These are phyloP conservation scores for Trypoxylus dichotomus DNA, from an alignment of 1,140 invertebrate species.

Conservation along the genomic window DNA sequence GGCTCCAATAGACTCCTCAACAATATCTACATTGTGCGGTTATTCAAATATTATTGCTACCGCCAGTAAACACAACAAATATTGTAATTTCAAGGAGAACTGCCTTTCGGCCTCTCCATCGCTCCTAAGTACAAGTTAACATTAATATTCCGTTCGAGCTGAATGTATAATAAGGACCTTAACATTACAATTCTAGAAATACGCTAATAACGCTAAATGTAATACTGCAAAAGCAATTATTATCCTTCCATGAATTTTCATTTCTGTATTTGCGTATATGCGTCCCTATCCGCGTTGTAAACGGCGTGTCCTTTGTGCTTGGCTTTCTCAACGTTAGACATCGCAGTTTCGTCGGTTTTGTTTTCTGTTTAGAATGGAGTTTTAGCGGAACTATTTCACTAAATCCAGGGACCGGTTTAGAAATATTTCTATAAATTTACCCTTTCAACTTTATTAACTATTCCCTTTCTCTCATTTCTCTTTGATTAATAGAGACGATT, in stretches of 20 bases:
- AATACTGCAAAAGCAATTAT: slow-evolving; percentile 3
- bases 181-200: neutral
- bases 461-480: too few species aligned
- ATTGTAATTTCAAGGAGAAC: slow-evolving; percentile 2
- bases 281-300: neutral
- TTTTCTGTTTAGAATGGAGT: too few species aligned
- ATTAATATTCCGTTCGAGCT: neutral
- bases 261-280: neutral
- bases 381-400: too few species aligned
- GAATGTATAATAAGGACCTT: neutral
- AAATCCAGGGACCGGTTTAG: too few species aligned
- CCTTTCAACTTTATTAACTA: too few species aligned
- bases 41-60: neutral
- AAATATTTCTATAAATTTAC: too few species aligned
- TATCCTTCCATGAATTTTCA: slow-evolving; percentile 7
- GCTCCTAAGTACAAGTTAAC: neutral
- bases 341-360: too few species aligned
- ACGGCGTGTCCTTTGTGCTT: neutral
- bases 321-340: neutral
- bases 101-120: neutral
- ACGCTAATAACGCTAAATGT: neutral
- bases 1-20: neutral
- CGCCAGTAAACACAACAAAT: slow-evolving; percentile 2
- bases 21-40: neutral
- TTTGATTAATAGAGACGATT: too few species aligned